Evolutionary conservation across 2,797 vertebrate genomes (phyloP).

Genomic region (Ataeniobius toweri): DNA sequence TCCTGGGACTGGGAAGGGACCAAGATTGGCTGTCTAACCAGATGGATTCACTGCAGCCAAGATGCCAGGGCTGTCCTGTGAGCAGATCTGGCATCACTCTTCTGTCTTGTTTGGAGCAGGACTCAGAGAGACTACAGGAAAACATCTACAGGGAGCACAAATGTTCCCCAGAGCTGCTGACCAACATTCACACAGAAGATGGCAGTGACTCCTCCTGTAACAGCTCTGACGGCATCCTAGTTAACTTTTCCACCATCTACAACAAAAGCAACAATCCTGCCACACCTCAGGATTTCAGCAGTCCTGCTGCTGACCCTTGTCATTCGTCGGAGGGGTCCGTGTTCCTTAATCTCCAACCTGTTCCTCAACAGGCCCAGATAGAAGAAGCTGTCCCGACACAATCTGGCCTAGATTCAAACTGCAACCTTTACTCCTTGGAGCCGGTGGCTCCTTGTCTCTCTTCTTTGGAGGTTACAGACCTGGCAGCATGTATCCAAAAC

Average conservation of each 20-base stretch:
- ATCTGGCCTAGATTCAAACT: slow-evolving; percentile 88
- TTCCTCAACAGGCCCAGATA: slow-evolving; percentile 49
- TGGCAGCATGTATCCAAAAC: slow-evolving; percentile 89
- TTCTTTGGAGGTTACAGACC: slow-evolving; percentile 81
- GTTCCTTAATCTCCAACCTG: slow-evolving; percentile 71
- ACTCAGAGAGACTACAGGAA: slow-evolving; percentile 57
- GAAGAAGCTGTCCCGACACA: slow-evolving; percentile 55
- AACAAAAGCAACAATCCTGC: slow-evolving; percentile 86
- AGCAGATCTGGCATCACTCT: slow-evolving; percentile 71
- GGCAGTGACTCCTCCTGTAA: slow-evolving; percentile 93
- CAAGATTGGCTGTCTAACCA: slow-evolving; percentile 62
- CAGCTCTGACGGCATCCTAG: slow-evolving; percentile 92
- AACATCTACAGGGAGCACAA: slow-evolving; percentile 71
- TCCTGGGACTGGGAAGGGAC: slow-evolving; percentile 48
- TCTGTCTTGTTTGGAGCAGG: slow-evolving; percentile 67
- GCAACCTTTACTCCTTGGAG: slow-evolving; percentile 85
- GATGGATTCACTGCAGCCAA: slow-evolving; percentile 71
- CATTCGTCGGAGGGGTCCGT: slow-evolving; percentile 56
- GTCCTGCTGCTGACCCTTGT: slow-evolving; percentile 83
- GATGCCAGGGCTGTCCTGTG: slow-evolving; percentile 54
- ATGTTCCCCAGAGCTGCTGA: slow-evolving; percentile 72
- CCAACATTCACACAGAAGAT: slow-evolving; percentile 84
- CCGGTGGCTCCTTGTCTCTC: slow-evolving; percentile 74
- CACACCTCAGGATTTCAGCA: slow-evolving; percentile 77
- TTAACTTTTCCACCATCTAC: slow-evolving; percentile 95